Conservation (phyloP, 2,888 invertebrate genomes). For the Tricholauxania praeusta region DNA sequence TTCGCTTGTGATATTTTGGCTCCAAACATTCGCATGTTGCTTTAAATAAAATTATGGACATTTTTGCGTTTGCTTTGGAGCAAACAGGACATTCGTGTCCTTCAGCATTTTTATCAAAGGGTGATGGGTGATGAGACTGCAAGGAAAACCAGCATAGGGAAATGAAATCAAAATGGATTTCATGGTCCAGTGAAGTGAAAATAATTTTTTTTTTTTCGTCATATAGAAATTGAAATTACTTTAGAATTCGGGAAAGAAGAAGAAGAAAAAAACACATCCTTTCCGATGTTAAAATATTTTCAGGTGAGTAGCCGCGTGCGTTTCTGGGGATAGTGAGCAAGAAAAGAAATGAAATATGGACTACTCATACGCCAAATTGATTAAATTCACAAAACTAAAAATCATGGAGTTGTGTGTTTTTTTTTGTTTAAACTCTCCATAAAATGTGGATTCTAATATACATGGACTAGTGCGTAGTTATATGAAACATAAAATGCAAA, state of each 20-base stretch:
- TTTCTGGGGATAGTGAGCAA: too few relatives aligned
- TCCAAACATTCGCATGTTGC: slow-evolving; percentile 30
- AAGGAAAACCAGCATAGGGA: slow-evolving; percentile 48
- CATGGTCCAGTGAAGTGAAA: slow-evolving; percentile 58
- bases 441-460: too few relatives aligned
- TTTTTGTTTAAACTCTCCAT: too few relatives aligned
- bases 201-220: slow-evolving; percentile 48
- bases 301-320: too few relatives aligned
- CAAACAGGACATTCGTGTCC: slow-evolving; percentile 28
- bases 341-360: too few relatives aligned
- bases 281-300: too few relatives aligned
- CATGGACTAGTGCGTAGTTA: too few relatives aligned
- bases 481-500: too few relatives aligned
- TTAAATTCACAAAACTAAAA: too few relatives aligned
- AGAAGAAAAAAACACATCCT: too few relatives aligned
- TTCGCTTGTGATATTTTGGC: not conserved
- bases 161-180: slow-evolving; percentile 59
- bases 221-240: slow-evolving; percentile 48
- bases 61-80: slow-evolving; percentile 20
- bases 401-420: too few relatives aligned
- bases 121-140: slow-evolving; percentile 25
- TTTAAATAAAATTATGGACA: slow-evolving; percentile 40
- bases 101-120: slow-evolving; percentile 17
- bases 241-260: not conserved
- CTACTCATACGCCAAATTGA: too few relatives aligned